These are phyloP conservation scores for Aurelia aurita DNA, from an alignment of 30 jellyfish, hydroid and myxozoan genomes.

Conservation along the genomic window DNA sequence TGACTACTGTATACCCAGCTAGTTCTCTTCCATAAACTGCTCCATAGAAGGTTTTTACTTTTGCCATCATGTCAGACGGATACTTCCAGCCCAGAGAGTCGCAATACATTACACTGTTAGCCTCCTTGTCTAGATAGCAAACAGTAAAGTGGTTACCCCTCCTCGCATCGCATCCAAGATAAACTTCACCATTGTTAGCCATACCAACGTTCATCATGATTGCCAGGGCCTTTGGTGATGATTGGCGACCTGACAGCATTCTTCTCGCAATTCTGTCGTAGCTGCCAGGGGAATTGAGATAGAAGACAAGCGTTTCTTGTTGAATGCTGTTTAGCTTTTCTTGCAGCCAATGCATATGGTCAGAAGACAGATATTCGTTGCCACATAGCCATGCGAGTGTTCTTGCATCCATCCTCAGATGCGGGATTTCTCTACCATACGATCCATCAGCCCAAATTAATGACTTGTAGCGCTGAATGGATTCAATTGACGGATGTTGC, in stretches of 20 bases:
- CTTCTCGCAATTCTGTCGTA: background rate
- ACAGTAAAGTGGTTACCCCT: background rate
- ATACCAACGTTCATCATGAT: background rate
- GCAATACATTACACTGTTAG: background rate
- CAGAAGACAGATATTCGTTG: background rate
- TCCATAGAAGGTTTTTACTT: background rate
- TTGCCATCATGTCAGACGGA: background rate
- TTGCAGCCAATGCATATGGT: background rate
- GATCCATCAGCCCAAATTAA: too few species aligned
- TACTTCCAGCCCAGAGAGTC: constrained; percentile 1
- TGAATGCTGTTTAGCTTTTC: background rate
- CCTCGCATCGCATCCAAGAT: background rate
- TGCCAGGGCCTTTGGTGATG: background rate
- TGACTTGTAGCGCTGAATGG: too few species aligned
- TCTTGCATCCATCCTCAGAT: background rate
- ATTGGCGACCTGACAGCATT: background rate
- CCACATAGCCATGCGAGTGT: background rate
- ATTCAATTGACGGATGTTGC: too few species aligned
- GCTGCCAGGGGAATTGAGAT: background rate
- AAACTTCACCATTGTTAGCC: background rate
- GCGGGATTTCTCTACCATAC: too few species aligned
- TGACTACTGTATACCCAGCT: background rate
- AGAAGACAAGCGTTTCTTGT: background rate
- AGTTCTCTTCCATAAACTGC: background rate
- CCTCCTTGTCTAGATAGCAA: background rate